A percentile compares a stretch with the other conserved stretches of the same genome.
Evolutionary conservation across 2,113 vertebrate genomes (phyloP).

Genomic region (Melanotaenia duboulayi): DNA sequence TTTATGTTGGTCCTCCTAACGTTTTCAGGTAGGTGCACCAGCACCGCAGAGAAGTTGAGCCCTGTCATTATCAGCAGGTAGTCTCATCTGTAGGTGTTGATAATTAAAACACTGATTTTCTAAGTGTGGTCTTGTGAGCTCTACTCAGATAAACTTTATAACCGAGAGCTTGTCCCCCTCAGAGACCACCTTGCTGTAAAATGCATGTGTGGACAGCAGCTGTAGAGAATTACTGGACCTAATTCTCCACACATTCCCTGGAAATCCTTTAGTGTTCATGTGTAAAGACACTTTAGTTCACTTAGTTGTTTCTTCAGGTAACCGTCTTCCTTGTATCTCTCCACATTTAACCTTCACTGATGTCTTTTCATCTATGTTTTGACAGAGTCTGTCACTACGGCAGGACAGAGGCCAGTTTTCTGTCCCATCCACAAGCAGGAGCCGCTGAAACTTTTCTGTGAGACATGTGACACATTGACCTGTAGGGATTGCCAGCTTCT

Average conservation of each 20-base stretch:
- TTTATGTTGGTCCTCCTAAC: no score
- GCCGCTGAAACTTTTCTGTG: slow-evolving; percentile 97
- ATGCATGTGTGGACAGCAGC: not conserved
- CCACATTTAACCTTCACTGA: not conserved
- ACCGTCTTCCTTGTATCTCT: not conserved
- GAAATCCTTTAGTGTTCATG: not conserved
- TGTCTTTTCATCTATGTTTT: slow-evolving; percentile 27
- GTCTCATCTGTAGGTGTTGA: no score
- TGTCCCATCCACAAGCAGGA: slow-evolving; percentile 99
- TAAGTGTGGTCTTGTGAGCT: no score
- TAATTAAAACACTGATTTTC: no score
- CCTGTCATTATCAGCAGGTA: no score
- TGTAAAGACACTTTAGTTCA: not conserved
- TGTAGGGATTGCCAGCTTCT: slow-evolving; percentile 98
- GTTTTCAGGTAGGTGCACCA: no score
- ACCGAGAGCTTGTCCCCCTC: not conserved
- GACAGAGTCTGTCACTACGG: slow-evolving; percentile 90
- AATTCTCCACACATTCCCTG: not conserved
- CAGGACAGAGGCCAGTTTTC: slow-evolving; percentile 96
- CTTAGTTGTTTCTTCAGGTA: not conserved
- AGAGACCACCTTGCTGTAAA: not conserved
- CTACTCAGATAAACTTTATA: not conserved
- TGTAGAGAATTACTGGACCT: not conserved
- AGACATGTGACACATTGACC: slow-evolving; percentile 97
- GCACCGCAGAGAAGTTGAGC: no score